Percentiles rank a stretch among this genome's conserved stretches.
These are phyloP conservation scores for Melanogrammus aeglefinus DNA, from an alignment of 2,797 vertebrate genomes.

Conservation along the genomic window DNA sequence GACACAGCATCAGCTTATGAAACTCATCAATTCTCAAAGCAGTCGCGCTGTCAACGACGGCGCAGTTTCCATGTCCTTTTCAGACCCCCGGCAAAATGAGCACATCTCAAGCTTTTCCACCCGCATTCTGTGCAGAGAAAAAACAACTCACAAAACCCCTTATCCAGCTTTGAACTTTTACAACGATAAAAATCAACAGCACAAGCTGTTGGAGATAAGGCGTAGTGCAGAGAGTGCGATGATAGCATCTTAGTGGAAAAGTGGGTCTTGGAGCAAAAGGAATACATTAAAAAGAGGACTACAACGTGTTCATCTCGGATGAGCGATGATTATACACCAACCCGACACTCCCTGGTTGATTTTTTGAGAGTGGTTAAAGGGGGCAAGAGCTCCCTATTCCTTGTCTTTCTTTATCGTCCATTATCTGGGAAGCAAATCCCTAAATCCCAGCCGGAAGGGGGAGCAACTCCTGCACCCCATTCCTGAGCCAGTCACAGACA, in stretches of 20 bases:
- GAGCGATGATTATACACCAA: slow-evolving; percentile 14
- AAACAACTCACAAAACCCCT: slow-evolving; percentile 33
- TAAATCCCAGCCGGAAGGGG: slow-evolving; percentile 61
- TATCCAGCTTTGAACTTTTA: slow-evolving; percentile 53
- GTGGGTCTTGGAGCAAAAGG: slow-evolving; percentile 51
- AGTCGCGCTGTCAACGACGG: neutral
- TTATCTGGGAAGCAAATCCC: slow-evolving; percentile 60
- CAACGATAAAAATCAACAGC: slow-evolving; percentile 55
- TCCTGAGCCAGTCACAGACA: slow-evolving; percentile 49
- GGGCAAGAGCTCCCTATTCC: slow-evolving; percentile 41
- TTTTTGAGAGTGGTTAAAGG: slow-evolving; percentile 47
- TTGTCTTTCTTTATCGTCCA: slow-evolving; percentile 6
- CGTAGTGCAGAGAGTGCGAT: slow-evolving; percentile 25
- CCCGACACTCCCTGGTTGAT: slow-evolving; percentile 33
- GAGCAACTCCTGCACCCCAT: slow-evolving; percentile 52
- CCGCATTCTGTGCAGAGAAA: slow-evolving; percentile 30
- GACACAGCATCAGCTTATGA: slow-evolving; percentile 2
- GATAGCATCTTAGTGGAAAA: slow-evolving; percentile 65
- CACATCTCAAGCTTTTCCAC: slow-evolving; percentile 26
- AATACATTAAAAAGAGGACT: slow-evolving; percentile 53
- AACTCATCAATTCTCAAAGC: neutral
- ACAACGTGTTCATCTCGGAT: slow-evolving; percentile 61
- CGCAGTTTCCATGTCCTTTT: neutral
- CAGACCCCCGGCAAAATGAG: slow-evolving; percentile 3
- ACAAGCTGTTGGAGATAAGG: slow-evolving; percentile 46